Conservation (phyloP, 2,797 vertebrate genomes). For the Manis pentadactyla region DNA sequence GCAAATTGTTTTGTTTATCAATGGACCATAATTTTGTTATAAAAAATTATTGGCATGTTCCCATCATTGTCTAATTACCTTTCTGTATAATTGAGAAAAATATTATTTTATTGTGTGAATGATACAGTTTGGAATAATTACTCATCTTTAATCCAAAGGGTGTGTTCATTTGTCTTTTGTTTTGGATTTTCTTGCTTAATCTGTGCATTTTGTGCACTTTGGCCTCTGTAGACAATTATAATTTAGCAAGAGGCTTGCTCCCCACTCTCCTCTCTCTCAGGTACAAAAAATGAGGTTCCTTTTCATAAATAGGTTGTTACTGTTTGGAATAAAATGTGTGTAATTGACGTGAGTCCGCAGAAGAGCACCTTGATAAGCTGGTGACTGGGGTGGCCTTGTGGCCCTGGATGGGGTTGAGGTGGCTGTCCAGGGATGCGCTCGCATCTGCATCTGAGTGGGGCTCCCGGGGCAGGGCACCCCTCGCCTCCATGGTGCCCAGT, state of each 20-base stretch:
- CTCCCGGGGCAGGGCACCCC: fast-evolving
- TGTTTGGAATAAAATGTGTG: neutral
- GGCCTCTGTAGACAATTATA: no score
- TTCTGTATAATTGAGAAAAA: neutral
- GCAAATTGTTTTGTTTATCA: neutral
- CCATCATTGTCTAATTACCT: neutral
- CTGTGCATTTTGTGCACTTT: neutral
- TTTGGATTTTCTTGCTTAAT: neutral
- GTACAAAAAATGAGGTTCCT: neutral
- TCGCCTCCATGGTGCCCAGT: no score
- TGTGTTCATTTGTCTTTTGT: neutral
- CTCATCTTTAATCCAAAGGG: neutral
- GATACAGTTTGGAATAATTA: neutral
- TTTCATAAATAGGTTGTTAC: neutral
- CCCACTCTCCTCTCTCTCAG: no score
- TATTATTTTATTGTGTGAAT: neutral
- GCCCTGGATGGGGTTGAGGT: no score
- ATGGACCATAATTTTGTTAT: neutral
- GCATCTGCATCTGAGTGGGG: fast-evolving
- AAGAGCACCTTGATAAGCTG: neutral
- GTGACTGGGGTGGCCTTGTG: no score
- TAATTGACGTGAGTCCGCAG: no score
- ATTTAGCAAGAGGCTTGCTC: no score
- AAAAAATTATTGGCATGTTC: neutral
- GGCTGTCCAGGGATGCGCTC: no score